Evolutionary conservation across 2,888 invertebrate species (phyloP).

Genomic region (Andrena minutula): DNA sequence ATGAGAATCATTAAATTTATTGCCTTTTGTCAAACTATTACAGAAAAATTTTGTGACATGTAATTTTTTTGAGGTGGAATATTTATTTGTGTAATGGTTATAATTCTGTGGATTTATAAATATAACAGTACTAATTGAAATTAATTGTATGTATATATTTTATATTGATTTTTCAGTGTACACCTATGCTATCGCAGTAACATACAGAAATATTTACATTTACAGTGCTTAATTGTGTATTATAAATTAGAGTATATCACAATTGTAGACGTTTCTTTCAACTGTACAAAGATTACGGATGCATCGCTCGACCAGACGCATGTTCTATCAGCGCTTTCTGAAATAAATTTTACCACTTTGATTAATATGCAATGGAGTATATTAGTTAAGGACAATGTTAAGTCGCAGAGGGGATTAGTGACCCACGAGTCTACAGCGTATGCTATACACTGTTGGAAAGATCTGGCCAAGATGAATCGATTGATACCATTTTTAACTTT

Average conservation of each 20-base stretch:
- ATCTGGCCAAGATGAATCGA: too few relatives aligned
- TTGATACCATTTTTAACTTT: too few relatives aligned
- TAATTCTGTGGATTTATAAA: neutral
- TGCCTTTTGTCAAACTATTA: neutral
- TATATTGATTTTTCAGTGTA: neutral
- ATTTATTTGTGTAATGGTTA: neutral
- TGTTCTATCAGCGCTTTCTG: conserved; percentile 77
- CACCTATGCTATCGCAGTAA: neutral
- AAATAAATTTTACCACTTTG: conserved; percentile 53
- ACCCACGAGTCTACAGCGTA: too few relatives aligned
- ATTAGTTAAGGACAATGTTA: too few relatives aligned
- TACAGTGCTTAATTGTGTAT: neutral
- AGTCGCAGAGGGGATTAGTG: too few relatives aligned
- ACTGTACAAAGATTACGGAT: neutral
- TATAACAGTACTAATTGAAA: neutral
- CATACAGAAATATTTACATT: conserved; percentile 16
- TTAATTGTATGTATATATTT: neutral
- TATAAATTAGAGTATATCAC: conserved; percentile 2
- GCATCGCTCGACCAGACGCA: conserved; percentile 70
- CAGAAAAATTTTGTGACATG: neutral
- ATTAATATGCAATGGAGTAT: conserved; percentile 7
- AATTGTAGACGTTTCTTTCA: neutral
- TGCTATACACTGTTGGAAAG: too few relatives aligned
- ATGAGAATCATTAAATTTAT: neutral
- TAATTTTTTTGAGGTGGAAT: neutral